Percentiles rank a stretch among this genome's conserved stretches.
Evolutionary conservation across 2,888 invertebrate species (phyloP).

Genomic region (Kuschelorhynchus macadamiae): DNA sequence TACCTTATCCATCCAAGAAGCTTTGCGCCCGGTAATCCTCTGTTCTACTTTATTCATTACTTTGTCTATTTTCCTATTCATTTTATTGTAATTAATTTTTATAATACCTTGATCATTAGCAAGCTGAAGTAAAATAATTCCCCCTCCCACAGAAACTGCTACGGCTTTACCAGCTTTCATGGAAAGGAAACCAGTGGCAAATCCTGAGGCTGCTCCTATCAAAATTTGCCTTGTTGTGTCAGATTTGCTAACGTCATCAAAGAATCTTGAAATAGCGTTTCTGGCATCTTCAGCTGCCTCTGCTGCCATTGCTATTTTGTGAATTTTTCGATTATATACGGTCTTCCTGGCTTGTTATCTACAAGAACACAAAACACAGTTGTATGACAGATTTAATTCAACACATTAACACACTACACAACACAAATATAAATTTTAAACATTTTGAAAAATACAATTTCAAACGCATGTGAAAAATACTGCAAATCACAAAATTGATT

Average conservation of each 20-base stretch:
- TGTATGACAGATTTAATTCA: background rate
- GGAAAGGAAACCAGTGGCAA: conserved; percentile 87
- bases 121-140: conserved; percentile 89
- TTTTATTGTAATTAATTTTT: conserved; percentile 91
- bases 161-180: conserved; percentile 95
- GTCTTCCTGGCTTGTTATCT: conserved; percentile 4
- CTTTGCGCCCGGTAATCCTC: conserved; percentile 81
- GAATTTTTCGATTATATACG: background rate
- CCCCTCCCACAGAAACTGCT: conserved; percentile 92
- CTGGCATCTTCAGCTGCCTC: conserved; percentile 78
- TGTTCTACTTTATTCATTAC: conserved; percentile 89
- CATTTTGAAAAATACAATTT: background rate
- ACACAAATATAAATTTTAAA: conserved; percentile 1
- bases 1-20: conserved; percentile 87
- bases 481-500: no score
- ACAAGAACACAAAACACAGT: conserved; percentile 2
- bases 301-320: conserved; percentile 72
- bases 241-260: conserved; percentile 86
- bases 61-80: conserved; percentile 86
- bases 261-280: conserved; percentile 79
- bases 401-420: background rate
- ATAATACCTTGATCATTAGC: conserved; percentile 96
- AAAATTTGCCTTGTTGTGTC: conserved; percentile 90
- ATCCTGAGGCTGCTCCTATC: conserved; percentile 90
- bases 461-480: background rate